Base-by-base conservation (phyloP, 1,140 invertebrate species). In the Arctopsyche grandis region DNA sequence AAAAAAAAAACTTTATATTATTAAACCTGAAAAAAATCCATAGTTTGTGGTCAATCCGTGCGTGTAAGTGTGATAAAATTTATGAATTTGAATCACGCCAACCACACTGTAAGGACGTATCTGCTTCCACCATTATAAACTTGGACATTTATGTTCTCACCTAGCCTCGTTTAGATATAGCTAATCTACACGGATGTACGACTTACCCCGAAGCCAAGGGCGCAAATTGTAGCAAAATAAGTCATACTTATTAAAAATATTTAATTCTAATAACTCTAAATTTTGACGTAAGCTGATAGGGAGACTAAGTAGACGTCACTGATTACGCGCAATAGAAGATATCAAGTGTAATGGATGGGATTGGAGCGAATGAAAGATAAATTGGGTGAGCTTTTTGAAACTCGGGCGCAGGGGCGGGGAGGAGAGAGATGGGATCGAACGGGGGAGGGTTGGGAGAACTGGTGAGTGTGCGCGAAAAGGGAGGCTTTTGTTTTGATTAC, bases 401-500 rank as follows among this genome's bases (percentile, higher is more conserved):
- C 60, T 38, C 29, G 60, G 10, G 60, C 7, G 29, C 44, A 38
- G 43, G 19, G 71, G 38, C 5, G 71, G 71, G 19, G 12, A 4
- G 7, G 71, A 22, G 71, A 14, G 21, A 38, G 71, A 26, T 48
- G 22, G 16, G 46, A 16, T 56, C 71, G 71, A 52, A 56, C 7
- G 43, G 38, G 38, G 58, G 21, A 38, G 16, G 63, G 44, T 22
- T 5, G 26, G 44, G 63, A 60, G 63, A 48, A 24, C 16, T 12
- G 16, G 63, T 14, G 76, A 10, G 10, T 16, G 44, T 24, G 16
- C 48, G 26, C 12, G 26, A 44, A 14, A 26, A 26, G 14, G 38
- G 19, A 76, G 63, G 76, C 76, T 77, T 77, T 77, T 77, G 76
- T 77, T 77, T 77, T 77, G 76, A 77, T 77, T 77, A 77, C 76